These are phyloP conservation scores for Pavo muticus DNA, from an alignment of 2,113 vertebrate species.

Conservation along the genomic window DNA sequence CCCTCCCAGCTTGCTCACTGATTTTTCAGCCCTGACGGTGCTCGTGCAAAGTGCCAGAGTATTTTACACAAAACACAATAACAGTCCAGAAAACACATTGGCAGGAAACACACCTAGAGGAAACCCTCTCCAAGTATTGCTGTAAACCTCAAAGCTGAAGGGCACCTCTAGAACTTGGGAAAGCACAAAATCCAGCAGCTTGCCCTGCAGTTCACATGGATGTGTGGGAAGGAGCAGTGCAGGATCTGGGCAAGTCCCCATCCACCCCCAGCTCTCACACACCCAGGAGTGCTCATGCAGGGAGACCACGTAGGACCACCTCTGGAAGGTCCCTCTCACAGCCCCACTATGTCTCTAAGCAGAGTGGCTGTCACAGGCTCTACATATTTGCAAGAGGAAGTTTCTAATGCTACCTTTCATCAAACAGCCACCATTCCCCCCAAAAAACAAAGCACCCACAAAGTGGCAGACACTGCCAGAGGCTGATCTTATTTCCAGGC, in stretches of 20 bases:
- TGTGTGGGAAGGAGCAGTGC: not conserved
- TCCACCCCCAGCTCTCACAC: not conserved
- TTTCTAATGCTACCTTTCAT: not conserved
- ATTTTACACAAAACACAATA: not conserved
- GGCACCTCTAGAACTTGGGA: not conserved
- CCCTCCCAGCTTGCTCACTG: not conserved
- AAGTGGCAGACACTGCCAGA: not conserved
- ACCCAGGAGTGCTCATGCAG: not conserved
- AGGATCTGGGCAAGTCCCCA: not conserved
- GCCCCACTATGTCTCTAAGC: not conserved
- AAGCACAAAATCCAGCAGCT: not conserved
- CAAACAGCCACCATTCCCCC: not conserved
- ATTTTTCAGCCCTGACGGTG: not conserved
- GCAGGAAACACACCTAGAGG: not conserved
- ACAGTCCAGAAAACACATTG: accelerated
- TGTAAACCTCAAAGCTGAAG: not conserved
- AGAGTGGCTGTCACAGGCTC: not conserved
- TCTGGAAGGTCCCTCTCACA: not conserved
- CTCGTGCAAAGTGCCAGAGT: not conserved
- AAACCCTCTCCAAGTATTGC: not conserved
- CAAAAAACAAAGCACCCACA: not conserved
- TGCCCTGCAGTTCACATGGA: not conserved
- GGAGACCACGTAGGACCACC: not conserved
- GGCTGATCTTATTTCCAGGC: accelerated
- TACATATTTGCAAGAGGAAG: too few relatives aligned